Conservation (phyloP, 2,797 vertebrate genomes). For the Centroberyx gerrardi region DNA sequence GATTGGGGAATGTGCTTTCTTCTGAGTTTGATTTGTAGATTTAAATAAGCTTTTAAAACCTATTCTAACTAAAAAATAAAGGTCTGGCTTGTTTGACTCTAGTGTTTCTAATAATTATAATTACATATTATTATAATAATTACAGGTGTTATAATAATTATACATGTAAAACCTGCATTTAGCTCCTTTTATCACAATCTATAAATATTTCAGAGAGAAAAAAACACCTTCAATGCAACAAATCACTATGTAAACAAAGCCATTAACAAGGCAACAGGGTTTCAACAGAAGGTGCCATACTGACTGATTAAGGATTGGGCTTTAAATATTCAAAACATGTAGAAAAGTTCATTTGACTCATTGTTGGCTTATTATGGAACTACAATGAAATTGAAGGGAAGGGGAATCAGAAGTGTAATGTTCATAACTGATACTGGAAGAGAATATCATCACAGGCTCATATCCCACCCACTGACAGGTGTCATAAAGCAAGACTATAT, state of each 20-base stretch:
- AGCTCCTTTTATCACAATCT: conserved; percentile 1
- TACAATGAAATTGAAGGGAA: too few species aligned
- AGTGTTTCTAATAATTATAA: conserved; percentile 45
- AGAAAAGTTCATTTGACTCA: too few species aligned
- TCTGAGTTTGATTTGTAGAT: conserved; percentile 16
- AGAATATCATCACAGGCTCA: conserved; percentile 22
- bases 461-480: conserved; percentile 46
- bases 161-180: conserved; percentile 43
- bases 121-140: conserved; percentile 50
- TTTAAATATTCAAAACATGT: too few species aligned
- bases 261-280: conserved; percentile 1
- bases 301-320: too few species aligned
- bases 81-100: conserved; percentile 6
- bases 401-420: too few species aligned
- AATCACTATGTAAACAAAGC: conserved; percentile 2
- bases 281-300: too few species aligned
- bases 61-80: conserved; percentile 32
- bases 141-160: conserved; percentile 49
- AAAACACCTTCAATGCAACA: not conserved
- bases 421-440: too few species aligned
- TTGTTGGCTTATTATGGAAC: too few species aligned
- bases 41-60: conserved; percentile 28
- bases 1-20: conserved; percentile 9
- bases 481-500: conserved; percentile 28
- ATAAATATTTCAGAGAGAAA: not conserved